phyloP scores from a whole-genome alignment of 1,140 invertebrate species.

The Trissolcus basalis region DNA sequence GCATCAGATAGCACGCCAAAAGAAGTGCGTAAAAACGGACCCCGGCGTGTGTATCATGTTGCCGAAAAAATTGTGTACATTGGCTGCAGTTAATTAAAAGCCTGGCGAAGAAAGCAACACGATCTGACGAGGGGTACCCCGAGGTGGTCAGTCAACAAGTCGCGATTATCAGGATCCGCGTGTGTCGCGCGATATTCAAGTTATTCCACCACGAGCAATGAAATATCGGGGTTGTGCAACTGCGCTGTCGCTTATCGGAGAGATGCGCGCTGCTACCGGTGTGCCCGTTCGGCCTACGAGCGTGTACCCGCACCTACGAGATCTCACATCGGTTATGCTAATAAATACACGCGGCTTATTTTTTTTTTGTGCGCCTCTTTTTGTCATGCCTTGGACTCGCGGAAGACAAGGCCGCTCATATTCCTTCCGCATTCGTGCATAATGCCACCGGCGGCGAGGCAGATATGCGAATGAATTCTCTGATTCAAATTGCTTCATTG shows the following conservation, averaged over 20 bases:
- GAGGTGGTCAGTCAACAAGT: conserved; percentile 22
- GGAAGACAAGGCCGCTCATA: conserved; percentile 48
- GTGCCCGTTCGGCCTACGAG: conserved; percentile 26
- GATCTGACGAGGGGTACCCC: conserved; percentile 15
- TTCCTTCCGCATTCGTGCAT: conserved; percentile 45
- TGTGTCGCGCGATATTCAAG: conserved; percentile 39
- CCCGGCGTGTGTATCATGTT: conserved; percentile 8
- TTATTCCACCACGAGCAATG: conserved; percentile 41
- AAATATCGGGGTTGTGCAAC: conserved; percentile 44
- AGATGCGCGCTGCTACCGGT: conserved; percentile 33
- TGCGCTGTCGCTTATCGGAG: conserved; percentile 52
- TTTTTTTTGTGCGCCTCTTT: conserved; percentile 8
- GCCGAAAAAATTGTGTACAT: conserved; percentile 22
- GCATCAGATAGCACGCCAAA: conserved; percentile 5
- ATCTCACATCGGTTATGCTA: conserved; percentile 61
- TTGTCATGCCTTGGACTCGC: conserved; percentile 11
- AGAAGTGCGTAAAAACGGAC: conserved; percentile 2
- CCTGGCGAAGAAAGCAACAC: conserved; percentile 18
- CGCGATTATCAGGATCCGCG: conserved; percentile 36
- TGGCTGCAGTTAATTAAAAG: conserved; percentile 33
- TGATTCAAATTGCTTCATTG: conserved; percentile 27
- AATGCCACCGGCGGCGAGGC: conserved; percentile 6
- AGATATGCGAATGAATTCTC: conserved; percentile 26
- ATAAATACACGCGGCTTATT: conserved; percentile 49
- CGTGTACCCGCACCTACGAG: conserved; percentile 46